Conservation (phyloP, 37 sponge, comb jelly and placozoan genomes). For the Oscarella lobularis region DNA sequence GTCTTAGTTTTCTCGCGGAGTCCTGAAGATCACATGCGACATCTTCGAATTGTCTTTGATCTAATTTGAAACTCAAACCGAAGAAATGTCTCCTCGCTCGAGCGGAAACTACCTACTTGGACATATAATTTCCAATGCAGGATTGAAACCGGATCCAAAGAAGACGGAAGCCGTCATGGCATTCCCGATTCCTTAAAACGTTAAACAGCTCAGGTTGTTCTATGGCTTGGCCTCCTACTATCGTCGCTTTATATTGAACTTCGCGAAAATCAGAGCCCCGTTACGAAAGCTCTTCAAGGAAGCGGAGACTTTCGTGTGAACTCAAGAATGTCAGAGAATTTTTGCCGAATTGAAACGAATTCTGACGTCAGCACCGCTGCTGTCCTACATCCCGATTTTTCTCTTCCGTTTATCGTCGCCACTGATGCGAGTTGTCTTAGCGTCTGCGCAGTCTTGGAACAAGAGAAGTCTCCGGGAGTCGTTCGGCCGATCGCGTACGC, state of each 20-base stretch:
- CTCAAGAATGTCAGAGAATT: constrained; percentile 11
- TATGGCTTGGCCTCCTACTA: constrained; percentile 25
- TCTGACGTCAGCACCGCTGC: constrained; percentile 17
- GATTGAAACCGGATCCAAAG: constrained; percentile 18
- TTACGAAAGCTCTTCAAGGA: neutral
- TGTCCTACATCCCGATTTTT: constrained; percentile 32
- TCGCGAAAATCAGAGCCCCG: constrained; percentile 6
- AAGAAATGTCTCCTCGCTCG: constrained; percentile 4
- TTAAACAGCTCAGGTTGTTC: constrained; percentile 6
- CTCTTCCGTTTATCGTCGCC: constrained; percentile 12
- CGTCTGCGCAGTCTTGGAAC: constrained; percentile 22
- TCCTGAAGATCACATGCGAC: constrained; percentile 15
- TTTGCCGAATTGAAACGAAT: constrained; percentile 16
- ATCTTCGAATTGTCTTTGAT: constrained; percentile 22
- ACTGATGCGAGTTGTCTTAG: constrained; percentile 26
- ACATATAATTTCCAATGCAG: constrained; percentile 15
- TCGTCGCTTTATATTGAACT: constrained; percentile 16
- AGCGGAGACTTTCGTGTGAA: constrained; percentile 20
- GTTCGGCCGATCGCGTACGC: constrained; percentile 48
- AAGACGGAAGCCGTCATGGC: constrained; percentile 16
- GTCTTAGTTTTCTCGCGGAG: constrained; percentile 18
- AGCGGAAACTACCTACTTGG: constrained; percentile 14
- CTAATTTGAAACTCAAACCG: constrained; percentile 16
- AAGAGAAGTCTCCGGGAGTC: constrained; percentile 15
- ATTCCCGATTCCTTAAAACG: constrained; percentile 3